Conservation (phyloP, 2,888 invertebrate species). For the Cerceris ruficornis region DNA sequence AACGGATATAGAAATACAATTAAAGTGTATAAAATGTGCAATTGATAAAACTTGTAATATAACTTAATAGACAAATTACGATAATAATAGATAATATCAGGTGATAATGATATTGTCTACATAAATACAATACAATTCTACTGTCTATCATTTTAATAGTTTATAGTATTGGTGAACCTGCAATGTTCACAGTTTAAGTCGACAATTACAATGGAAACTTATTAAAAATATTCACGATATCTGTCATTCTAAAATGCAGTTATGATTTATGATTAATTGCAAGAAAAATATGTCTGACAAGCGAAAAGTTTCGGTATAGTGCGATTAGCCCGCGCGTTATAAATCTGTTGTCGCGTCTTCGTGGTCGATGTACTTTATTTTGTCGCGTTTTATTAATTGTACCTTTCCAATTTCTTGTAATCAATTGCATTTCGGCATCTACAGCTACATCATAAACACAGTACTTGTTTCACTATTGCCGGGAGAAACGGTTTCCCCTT, state of each 20-base stretch:
- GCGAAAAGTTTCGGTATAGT: neutral
- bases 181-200: too few species aligned
- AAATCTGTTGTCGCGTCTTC: neutral
- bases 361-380: neutral
- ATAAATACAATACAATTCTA: too few species aligned
- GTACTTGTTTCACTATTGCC: neutral
- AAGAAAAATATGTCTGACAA: neutral
- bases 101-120: too few species aligned
- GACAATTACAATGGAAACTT: neutral
- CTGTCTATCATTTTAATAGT: too few species aligned
- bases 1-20: too few species aligned
- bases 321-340: neutral
- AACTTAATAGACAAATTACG: too few species aligned
- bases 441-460: neutral
- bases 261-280: neutral
- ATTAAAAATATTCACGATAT: neutral
- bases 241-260: neutral
- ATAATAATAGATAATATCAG: too few species aligned
- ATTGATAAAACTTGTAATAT: too few species aligned
- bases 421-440: neutral
- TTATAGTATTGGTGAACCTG: too few species aligned
- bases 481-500: neutral
- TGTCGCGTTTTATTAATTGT: neutral
- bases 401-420: neutral
- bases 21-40: too few species aligned